Percentiles rank a stretch among this genome's conserved stretches.
phyloP scores from a whole-genome alignment of 30 jellyfish, hydroid and myxozoan species.

The Aurelia aurita region DNA sequence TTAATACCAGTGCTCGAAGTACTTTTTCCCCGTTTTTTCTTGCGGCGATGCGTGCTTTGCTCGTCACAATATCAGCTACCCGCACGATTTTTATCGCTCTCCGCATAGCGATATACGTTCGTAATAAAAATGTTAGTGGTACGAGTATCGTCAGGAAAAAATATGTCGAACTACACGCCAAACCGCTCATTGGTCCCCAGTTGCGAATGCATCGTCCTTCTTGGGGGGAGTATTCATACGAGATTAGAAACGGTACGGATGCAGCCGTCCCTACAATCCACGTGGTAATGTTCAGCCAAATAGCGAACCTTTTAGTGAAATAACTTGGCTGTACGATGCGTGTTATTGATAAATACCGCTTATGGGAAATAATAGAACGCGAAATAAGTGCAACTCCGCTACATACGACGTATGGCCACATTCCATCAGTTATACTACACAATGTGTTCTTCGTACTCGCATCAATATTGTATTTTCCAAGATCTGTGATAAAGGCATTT shows the following conservation, averaged over 20 bases:
- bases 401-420: slow-evolving; percentile 13
- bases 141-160: background rate
- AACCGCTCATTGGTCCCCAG: slow-evolving; percentile 7
- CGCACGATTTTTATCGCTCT: background rate
- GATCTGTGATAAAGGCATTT: background rate
- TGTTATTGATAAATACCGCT: slow-evolving; percentile 19
- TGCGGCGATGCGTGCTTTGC: background rate
- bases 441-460: background rate
- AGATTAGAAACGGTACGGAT: slow-evolving; percentile 8
- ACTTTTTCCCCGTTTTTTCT: background rate
- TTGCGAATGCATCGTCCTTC: slow-evolving; percentile 4
- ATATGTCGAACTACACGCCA: background rate
- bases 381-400: slow-evolving; percentile 9
- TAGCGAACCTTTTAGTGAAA: background rate
- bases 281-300: background rate
- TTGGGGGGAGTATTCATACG: background rate
- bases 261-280: background rate
- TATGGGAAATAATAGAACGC: background rate
- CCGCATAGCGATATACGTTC: background rate
- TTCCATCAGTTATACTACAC: slow-evolving; percentile 15
- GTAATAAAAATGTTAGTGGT: background rate
- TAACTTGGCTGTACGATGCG: slow-evolving; percentile 6
- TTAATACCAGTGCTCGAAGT: background rate
- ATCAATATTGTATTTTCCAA: background rate
- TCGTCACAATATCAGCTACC: background rate